These are phyloP conservation scores for Epinephelus fuscoguttatus DNA, from an alignment of 2,113 vertebrate species.

Conservation along the genomic window DNA sequence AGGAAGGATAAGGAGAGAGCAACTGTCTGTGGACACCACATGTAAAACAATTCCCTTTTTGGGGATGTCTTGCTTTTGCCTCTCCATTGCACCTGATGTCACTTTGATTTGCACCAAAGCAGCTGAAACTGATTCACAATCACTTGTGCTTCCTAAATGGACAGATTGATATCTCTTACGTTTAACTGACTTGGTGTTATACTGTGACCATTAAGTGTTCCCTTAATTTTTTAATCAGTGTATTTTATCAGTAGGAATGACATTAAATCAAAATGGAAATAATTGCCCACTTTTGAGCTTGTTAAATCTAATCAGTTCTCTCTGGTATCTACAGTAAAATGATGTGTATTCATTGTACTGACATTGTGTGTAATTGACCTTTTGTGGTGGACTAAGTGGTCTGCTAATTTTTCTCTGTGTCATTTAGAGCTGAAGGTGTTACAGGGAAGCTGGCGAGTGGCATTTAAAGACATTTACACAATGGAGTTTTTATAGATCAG, in stretches of 20 bases:
- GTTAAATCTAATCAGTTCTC: background rate
- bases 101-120: too few species aligned
- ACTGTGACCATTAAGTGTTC: too few species aligned
- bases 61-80: too few species aligned
- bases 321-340: background rate
- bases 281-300: background rate
- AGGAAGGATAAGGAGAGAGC: too few species aligned
- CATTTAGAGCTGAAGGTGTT: constrained; percentile 8
- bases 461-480: constrained; percentile 52
- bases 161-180: too few species aligned
- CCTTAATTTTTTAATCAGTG: too few species aligned
- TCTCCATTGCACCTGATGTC: too few species aligned
- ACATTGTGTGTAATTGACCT: constrained; percentile 32
- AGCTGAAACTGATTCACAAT: too few species aligned
- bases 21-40: too few species aligned
- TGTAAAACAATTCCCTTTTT: too few species aligned
- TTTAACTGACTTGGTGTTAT: too few species aligned
- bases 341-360: background rate
- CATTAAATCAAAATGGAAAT: background rate
- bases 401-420: constrained; percentile 21
- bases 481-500: constrained; percentile 35
- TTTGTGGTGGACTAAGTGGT: constrained; percentile 19
- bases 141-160: too few species aligned
- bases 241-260: background rate
- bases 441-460: constrained; percentile 13